Percentiles rank a stretch among this genome's conserved stretches.
Evolutionary conservation across 37 sponge, comb jelly and placozoan species (phyloP).

Genomic region (Chondrilla cf. caribensis): DNA sequence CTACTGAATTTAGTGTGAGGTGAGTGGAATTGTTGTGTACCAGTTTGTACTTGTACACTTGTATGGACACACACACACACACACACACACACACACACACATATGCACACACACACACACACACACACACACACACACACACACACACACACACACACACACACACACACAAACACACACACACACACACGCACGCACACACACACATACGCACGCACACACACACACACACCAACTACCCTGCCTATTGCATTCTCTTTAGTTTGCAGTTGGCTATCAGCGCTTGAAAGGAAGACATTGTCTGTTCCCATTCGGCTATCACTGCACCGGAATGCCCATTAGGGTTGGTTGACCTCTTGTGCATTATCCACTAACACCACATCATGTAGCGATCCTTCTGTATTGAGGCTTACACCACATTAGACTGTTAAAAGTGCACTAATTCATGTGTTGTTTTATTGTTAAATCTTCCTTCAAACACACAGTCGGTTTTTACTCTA

Average conservation of each 20-base stretch:
- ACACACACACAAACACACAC: too few relatives aligned
- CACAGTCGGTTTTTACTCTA: neutral
- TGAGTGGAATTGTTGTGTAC: too few relatives aligned
- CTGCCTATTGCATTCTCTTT: neutral
- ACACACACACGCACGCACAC: neutral
- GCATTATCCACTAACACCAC: neutral
- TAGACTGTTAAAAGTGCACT: neutral
- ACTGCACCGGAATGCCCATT: constrained; percentile 99
- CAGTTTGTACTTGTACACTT: too few relatives aligned
- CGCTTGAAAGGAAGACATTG: constrained; percentile 93
- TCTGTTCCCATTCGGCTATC: constrained; percentile 98
- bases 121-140: neutral
- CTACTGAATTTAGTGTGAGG: too few relatives aligned
- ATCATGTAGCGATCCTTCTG: neutral
- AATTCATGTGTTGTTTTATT: too few relatives aligned
- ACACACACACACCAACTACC: neutral
- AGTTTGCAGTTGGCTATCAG: constrained; percentile 97
- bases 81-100: neutral
- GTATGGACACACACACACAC: neutral
- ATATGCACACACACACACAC: too few relatives aligned
- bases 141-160: neutral
- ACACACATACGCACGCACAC: neutral
- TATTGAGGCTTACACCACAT: neutral
- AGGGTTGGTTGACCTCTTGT: constrained; percentile 48
- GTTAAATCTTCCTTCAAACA: neutral